phyloP scores from a whole-genome alignment of 2,888 invertebrate species.

The Acanthosepion lycidas region DNA sequence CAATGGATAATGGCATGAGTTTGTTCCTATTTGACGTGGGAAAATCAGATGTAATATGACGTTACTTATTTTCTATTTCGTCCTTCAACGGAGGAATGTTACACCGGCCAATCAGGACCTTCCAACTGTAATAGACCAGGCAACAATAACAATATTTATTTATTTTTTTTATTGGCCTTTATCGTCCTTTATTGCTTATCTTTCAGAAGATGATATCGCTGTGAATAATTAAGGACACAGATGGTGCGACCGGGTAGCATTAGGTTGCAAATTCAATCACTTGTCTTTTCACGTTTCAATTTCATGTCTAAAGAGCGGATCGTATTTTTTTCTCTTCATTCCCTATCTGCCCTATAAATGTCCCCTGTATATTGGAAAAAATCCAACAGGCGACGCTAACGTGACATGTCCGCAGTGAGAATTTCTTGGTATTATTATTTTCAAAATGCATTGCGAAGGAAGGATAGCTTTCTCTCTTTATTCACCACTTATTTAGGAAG shows the following conservation, averaged over 20 bases:
- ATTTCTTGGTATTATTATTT: not conserved
- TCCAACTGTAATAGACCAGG: not conserved
- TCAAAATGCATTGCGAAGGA: not conserved
- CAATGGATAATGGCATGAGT: not conserved
- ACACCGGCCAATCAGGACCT: not conserved
- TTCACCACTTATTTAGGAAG: not conserved
- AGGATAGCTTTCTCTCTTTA: not conserved
- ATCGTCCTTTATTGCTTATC: not conserved
- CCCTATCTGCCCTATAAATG: not conserved
- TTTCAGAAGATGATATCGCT: not conserved
- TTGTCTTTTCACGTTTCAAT: not conserved
- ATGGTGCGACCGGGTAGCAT: not conserved
- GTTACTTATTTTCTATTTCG: not conserved
- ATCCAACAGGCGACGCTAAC: conserved; percentile 1
- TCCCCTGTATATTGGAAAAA: not conserved
- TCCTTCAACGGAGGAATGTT: not conserved
- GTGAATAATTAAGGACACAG: not conserved
- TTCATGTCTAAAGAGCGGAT: not conserved
- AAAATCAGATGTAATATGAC: not conserved
- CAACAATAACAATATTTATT: not conserved
- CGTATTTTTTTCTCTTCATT: not conserved
- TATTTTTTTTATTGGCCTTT: not conserved
- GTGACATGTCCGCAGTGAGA: not conserved
- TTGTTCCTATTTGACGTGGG: not conserved
- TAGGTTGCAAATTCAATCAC: not conserved